Evolutionary conservation across 2,797 vertebrate genomes (phyloP).

Genomic region (Nannoperca australis): DNA sequence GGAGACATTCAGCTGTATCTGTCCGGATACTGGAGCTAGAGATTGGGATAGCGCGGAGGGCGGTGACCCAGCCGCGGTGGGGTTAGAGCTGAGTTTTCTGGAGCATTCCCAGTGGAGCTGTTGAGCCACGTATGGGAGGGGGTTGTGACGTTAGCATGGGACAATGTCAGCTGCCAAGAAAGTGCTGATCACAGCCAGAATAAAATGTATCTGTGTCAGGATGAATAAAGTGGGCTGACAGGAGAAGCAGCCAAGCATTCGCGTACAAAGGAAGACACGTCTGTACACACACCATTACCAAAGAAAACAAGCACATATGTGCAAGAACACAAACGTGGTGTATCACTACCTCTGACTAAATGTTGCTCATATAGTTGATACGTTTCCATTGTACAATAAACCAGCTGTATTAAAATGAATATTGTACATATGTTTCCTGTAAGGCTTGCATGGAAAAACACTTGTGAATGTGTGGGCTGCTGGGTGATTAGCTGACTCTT

Average conservation of each 20-base stretch:
- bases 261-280: constrained; percentile 33
- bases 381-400: constrained; percentile 33
- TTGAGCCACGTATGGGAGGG: constrained; percentile 44
- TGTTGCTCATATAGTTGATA: constrained; percentile 14
- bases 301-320: constrained; percentile 50
- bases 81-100: constrained; percentile 41
- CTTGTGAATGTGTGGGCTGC: constrained; percentile 65
- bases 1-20: constrained; percentile 31
- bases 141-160: constrained; percentile 57
- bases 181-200: constrained; percentile 75
- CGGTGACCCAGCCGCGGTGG: constrained; percentile 35
- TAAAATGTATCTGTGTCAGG: constrained; percentile 75
- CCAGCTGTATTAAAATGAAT: constrained; percentile 35
- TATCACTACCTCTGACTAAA: constrained; percentile 38
- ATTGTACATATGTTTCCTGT: constrained; percentile 51
- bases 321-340: constrained; percentile 46
- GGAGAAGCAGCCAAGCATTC: constrained; percentile 57
- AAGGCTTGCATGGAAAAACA: constrained; percentile 52
- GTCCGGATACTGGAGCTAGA: constrained; percentile 30
- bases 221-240: constrained; percentile 69
- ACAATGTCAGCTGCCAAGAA: constrained; percentile 76
- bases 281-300: constrained; percentile 43
- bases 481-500: constrained; percentile 71
- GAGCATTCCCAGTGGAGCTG: constrained; percentile 57
- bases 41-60: constrained; percentile 36